Evolutionary conservation across 1,140 invertebrate genomes (phyloP).

Genomic region (Nomia melanderi): DNA sequence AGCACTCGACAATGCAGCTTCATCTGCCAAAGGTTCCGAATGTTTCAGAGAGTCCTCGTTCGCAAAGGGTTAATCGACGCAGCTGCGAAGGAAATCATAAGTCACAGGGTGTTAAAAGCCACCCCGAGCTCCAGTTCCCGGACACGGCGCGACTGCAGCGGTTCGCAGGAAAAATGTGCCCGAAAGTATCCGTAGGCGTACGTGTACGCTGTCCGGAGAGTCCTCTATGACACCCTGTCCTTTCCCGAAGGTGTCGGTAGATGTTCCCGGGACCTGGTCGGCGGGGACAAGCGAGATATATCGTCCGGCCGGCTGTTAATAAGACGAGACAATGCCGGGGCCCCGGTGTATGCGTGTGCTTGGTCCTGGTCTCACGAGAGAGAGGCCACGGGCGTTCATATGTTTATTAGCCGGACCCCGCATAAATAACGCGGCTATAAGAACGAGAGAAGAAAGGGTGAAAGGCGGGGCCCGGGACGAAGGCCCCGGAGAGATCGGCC

Average conservation of each 20-base stretch:
- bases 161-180: conserved; percentile 28
- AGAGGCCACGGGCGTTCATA: conserved; percentile 75
- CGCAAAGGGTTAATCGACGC: no score
- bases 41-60: no score
- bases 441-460: conserved; percentile 61
- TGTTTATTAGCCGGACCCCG: conserved; percentile 81
- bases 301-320: conserved; percentile 75
- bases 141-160: no score
- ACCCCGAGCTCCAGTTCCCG: neutral
- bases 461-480: conserved; percentile 25
- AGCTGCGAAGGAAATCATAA: no score
- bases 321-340: conserved; percentile 76
- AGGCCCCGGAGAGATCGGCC: conserved; percentile 70
- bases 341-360: conserved; percentile 47
- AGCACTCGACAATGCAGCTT: no score
- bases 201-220: conserved; percentile 37
- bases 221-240: conserved; percentile 60
- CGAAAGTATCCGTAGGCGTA: conserved; percentile 47
- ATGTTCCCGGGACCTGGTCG: conserved; percentile 43
- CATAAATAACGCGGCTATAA: conserved; percentile 81
- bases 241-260: conserved; percentile 65
- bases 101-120: neutral
- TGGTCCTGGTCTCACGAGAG: conserved; percentile 53
- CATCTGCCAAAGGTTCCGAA: no score
- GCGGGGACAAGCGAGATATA: conserved; percentile 71